Evolutionary conservation across 2,113 vertebrate genomes (phyloP), one percentile per base, ranked within the genome.

Genomic region (Crocuta crocuta): DNA sequence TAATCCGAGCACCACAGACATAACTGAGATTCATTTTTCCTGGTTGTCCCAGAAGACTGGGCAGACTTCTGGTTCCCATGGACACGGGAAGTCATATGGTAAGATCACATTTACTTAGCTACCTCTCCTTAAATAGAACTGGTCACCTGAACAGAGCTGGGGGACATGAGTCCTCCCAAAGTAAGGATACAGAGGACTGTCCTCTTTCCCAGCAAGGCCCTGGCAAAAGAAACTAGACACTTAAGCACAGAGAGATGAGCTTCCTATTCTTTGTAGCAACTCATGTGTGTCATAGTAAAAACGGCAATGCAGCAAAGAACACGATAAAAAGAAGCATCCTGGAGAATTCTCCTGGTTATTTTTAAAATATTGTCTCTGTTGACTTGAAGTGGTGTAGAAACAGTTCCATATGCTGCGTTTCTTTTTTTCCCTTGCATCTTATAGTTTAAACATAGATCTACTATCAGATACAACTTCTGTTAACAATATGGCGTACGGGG

Each of bases 341-440:
- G 66, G 88, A 93, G 91, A 88, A 91, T 79, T 97, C 65, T 97
- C 58, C 84, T 74, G 58, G 96, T 97, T 98, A 97, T 97, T 98
- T 98, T 84, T 19, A 96, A 98, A 97, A 97, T 89, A 94, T 89
- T 97, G 96, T 97, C 97, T 96, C 94, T 97, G 95, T 94, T 98
- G 95, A 98, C 71, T 97, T 82, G 89, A 97, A 94, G 80, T 85
- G 89, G 78, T 96, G 7, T 97, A 94, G 93, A 98, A 98, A 98
- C 88, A 97, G 88, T 89, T 89, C 97, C 98, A 98, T 97, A 97
- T 97, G 97, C 92, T 71, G 50, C 71, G 45, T 74, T 97, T 95
- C 90, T 95, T 96, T 91, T 94, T 91, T 55, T 63, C 80, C 65
- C 10, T 31, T 81, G 92, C 76, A 91, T 97, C 95, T 82, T 95